Base-by-base conservation (phyloP, 2,797 vertebrate genomes). In the Etheostoma nigrum region DNA sequence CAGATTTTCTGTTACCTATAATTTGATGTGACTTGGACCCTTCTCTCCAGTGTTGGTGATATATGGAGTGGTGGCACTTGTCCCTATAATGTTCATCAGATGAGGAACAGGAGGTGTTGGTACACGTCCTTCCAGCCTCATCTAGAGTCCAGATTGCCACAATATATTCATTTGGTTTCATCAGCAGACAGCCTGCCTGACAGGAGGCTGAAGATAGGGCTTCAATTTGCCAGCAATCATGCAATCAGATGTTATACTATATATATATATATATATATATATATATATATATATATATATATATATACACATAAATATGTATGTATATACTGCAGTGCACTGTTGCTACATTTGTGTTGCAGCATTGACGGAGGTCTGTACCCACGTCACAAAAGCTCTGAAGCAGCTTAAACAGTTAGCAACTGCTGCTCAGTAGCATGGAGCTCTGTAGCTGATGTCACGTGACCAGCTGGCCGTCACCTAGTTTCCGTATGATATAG, bases 211-310 rank as follows among this genome's bases (percentile, higher is more conserved):
- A 11, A 60, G 72, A 78, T 55, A 44, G n/a, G 60, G 54, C 68
- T 75, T 80, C 83, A 58, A 36, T 73, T 77, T n/a, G 11, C 52
- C 72, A 55, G n/a, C 27, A 79, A 63, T 70, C 66, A 74, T 15
- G 19, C 54, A 74, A 78, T 83, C 67, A 79, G 67, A 76, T 49
- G 44, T 57, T 23, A 0, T 58, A 36, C 33, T 40, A 2, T 40
- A 11, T 40, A 11, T 40, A 3, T 11, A 11, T 36, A 10, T 10
- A 10, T 36, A 10, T 36, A 36, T 36, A 10, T 36, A 36, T 36
- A 36, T 36, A 8, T 33, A 33, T 33, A 8, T 33, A 33, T 33
- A 33, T 33, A 33, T 33, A 7, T 33, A 33, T 30, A 30, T 30
- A 30, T 30, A 30, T 30, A 30, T 30, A 30, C 6, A 30, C 6